Conservation (phyloP, 2,888 invertebrate species). For the Ganaspis brasiliensis region DNA sequence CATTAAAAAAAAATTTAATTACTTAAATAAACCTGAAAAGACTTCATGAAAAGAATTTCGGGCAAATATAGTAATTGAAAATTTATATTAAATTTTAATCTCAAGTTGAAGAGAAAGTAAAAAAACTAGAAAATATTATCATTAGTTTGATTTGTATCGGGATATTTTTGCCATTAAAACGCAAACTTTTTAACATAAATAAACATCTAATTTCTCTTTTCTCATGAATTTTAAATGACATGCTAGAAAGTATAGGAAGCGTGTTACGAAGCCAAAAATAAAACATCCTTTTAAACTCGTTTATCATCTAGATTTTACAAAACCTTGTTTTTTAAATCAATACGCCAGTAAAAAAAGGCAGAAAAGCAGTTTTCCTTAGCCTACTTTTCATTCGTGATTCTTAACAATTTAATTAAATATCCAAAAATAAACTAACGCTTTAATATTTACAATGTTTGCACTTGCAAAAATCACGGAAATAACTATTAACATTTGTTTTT, state of each 20-base stretch:
- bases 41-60: too few species aligned
- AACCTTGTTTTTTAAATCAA: neutral
- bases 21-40: too few species aligned
- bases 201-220: conserved; percentile 28
- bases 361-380: conserved; percentile 24
- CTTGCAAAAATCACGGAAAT: too few species aligned
- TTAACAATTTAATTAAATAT: conserved; percentile 20
- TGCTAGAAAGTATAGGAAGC: conserved; percentile 3
- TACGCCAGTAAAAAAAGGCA: neutral
- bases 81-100: conserved; percentile 3
- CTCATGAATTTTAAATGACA: conserved; percentile 3
- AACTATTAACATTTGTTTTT: too few species aligned
- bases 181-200: neutral
- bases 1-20: too few species aligned
- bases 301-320: neutral
- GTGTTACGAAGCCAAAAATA: neutral
- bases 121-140: neutral
- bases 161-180: too few species aligned
- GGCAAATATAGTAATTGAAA: too few species aligned
- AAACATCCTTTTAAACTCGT: neutral
- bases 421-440: neutral
- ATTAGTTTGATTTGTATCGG: too few species aligned
- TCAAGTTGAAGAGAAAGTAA: conserved; percentile 43
- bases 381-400: conserved; percentile 19
- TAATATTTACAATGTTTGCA: too few species aligned